phyloP scores from a whole-genome alignment of 2,888 invertebrate genomes.

The Philopedon plagiatum region DNA sequence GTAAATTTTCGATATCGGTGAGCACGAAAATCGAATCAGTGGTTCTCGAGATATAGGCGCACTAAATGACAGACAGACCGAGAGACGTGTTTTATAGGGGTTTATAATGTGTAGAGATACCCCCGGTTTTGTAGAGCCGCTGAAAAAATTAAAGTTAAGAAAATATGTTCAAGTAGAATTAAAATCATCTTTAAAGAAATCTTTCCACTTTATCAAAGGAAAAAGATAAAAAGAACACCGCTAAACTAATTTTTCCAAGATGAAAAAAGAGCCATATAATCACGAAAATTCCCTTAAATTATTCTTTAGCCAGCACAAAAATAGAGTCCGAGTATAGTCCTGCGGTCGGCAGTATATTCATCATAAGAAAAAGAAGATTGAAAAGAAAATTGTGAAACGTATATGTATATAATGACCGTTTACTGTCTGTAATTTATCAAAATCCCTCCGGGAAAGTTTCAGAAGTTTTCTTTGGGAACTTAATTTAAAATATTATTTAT shows the following conservation, averaged over 20 bases:
- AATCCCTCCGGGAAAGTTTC: conserved; percentile 35
- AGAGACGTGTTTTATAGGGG: no score
- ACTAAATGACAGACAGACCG: no score
- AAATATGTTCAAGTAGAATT: no score
- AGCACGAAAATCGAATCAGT: no score
- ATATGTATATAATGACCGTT: conserved; percentile 42
- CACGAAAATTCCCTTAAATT: conserved; percentile 14
- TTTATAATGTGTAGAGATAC: no score
- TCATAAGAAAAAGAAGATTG: conserved; percentile 48
- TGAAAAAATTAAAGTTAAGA: no score
- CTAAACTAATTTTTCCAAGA: conserved; percentile 5
- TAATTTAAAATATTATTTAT: conserved; percentile 47
- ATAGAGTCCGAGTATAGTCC: conserved; percentile 49
- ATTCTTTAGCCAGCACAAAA: conserved; percentile 42
- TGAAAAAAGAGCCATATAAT: conserved; percentile 9
- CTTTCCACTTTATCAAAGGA: no score
- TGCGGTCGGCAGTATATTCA: conserved; percentile 50
- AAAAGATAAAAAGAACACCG: background rate
- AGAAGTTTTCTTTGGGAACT: conserved; percentile 32
- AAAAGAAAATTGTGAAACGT: conserved; percentile 41
- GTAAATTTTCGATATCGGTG: no score
- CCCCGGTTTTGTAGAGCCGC: no score
- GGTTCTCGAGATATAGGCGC: no score
- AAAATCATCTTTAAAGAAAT: no score
- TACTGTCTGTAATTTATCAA: conserved; percentile 49